Percentiles rank a stretch among this genome's conserved stretches.
phyloP scores from a whole-genome alignment of 2,797 vertebrate genomes.

The Coluber constrictor region DNA sequence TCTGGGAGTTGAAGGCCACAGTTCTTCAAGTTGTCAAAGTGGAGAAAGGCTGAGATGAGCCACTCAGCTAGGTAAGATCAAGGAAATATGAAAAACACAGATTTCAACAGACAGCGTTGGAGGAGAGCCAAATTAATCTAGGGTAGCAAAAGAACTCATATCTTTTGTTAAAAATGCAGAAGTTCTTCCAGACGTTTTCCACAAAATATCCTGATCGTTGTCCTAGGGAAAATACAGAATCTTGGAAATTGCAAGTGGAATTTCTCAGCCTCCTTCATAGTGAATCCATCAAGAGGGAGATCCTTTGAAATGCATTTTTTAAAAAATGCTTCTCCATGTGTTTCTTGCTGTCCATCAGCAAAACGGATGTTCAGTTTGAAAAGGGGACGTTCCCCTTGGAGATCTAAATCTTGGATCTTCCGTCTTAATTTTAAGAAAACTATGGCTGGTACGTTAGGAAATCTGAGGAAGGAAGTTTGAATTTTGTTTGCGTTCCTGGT shows the following conservation, averaged over 20 bases:
- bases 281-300: not conserved
- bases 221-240: not conserved
- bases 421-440: not conserved
- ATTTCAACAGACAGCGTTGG: fast-evolving
- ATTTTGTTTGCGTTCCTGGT: not conserved
- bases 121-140: not conserved
- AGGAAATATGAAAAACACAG: not conserved
- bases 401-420: not conserved
- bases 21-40: too few species aligned
- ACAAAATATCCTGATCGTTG: not conserved
- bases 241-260: not conserved
- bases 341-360: not conserved
- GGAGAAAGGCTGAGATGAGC: not conserved
- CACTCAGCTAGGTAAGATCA: not conserved
- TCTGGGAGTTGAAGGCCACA: too few species aligned
- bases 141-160: not conserved
- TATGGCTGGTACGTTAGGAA: not conserved
- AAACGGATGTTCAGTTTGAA: not conserved
- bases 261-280: not conserved
- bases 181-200: not conserved
- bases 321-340: not conserved
- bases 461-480: not conserved
- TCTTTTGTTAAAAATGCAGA: not conserved
- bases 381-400: not conserved
- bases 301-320: not conserved